Evolutionary conservation across 2,797 vertebrate genomes (phyloP).

Genomic region (Lacerta agilis): DNA sequence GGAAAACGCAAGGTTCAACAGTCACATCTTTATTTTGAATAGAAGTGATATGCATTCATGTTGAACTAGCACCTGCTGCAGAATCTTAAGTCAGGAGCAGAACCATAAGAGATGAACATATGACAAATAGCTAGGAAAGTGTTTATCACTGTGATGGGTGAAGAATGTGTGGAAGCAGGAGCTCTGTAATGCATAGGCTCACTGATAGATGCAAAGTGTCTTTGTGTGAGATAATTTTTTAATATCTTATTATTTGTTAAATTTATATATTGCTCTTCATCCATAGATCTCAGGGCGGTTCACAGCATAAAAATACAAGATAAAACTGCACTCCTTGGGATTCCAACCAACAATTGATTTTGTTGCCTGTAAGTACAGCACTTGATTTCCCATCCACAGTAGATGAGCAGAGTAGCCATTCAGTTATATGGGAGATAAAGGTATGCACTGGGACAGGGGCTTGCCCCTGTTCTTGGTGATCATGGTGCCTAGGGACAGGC

Average conservation of each 20-base stretch:
- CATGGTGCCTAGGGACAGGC: not conserved
- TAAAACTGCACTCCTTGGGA: no score
- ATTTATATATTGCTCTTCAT: no score
- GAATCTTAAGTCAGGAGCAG: not conserved
- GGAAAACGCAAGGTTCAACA: not conserved
- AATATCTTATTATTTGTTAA: no score
- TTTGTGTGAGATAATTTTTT: not conserved
- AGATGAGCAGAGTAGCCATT: not conserved
- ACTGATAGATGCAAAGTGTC: not conserved
- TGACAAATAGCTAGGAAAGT: not conserved
- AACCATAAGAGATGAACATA: not conserved
- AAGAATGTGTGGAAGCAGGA: not conserved
- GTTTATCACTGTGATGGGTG: not conserved
- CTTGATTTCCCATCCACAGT: not conserved
- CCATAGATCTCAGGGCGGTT: no score
- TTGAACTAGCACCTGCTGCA: constrained; percentile 28
- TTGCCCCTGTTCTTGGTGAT: not conserved
- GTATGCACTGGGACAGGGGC: not conserved
- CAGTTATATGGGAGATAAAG: not conserved
- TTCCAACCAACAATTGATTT: not conserved
- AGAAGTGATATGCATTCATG: constrained; percentile 37
- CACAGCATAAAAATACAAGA: no score
- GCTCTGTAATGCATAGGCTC: not conserved
- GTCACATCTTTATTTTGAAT: not conserved
- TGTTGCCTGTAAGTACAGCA: not conserved